These are phyloP conservation scores for Nannospalax galili DNA, from an alignment of 2,113 vertebrate genomes.

Conservation along the genomic window DNA sequence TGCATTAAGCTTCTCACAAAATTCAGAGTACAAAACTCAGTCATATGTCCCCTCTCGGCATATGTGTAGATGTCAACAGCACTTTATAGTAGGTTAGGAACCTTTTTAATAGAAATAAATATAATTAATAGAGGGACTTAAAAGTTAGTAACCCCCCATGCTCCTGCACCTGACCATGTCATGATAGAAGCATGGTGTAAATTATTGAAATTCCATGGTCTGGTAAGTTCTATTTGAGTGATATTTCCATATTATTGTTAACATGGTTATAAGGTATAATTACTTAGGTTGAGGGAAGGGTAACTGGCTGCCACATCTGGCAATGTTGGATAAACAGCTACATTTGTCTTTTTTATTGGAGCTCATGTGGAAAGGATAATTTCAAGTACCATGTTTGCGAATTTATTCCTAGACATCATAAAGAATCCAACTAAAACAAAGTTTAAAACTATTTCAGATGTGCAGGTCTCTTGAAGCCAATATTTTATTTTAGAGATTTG, in stretches of 20 bases:
- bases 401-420: slow-evolving; percentile 61
- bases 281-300: slow-evolving; percentile 57
- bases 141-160: neutral
- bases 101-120: slow-evolving; percentile 49
- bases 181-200: slow-evolving; percentile 63
- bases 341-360: slow-evolving; percentile 72
- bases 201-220: slow-evolving; percentile 38
- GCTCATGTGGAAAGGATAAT: slow-evolving; percentile 69
- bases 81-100: slow-evolving; percentile 57
- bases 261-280: slow-evolving; percentile 47
- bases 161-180: neutral
- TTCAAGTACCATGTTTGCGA: slow-evolving; percentile 72
- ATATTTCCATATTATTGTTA: slow-evolving; percentile 66
- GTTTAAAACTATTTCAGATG: slow-evolving; percentile 77
- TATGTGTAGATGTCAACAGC: slow-evolving; percentile 50
- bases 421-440: slow-evolving; percentile 77
- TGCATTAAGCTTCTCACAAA: slow-evolving; percentile 12
- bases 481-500: slow-evolving; percentile 71
- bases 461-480: slow-evolving; percentile 65
- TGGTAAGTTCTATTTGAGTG: slow-evolving; percentile 59
- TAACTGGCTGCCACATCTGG: slow-evolving; percentile 59
- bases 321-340: slow-evolving; percentile 51
- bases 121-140: slow-evolving; percentile 2
- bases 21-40: slow-evolving; percentile 5
- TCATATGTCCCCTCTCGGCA: slow-evolving; percentile 32